These are phyloP conservation scores for Tetranychus piercei DNA, from an alignment of 2,888 invertebrate genomes.

Conservation along the genomic window DNA sequence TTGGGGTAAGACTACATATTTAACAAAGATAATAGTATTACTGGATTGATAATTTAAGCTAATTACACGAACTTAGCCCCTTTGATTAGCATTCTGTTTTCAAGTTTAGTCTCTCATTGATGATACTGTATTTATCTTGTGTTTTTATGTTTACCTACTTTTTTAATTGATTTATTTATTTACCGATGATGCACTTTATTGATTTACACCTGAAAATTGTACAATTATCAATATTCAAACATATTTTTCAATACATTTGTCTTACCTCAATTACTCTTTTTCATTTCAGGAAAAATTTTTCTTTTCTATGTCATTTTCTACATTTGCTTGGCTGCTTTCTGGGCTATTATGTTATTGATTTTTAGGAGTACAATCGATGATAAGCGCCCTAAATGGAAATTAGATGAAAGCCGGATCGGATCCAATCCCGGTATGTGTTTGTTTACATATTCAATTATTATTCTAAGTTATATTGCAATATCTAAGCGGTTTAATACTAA, in stretches of 20 bases:
- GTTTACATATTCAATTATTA: conserved; percentile 2
- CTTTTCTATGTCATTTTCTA: conserved; percentile 93
- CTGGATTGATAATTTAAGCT: too few species aligned
- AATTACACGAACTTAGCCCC: too few species aligned
- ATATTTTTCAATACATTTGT: neutral
- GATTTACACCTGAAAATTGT: neutral
- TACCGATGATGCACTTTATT: neutral
- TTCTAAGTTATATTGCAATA: conserved; percentile 8
- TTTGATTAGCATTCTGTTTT: too few species aligned
- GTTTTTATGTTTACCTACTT: neutral
- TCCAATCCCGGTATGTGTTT: conserved; percentile 63
- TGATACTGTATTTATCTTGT: neutral
- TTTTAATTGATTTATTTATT: neutral
- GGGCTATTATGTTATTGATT: conserved; percentile 76
- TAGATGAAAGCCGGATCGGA: conserved; percentile 68
- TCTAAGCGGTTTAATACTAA: neutral
- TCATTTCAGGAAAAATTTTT: conserved; percentile 68
- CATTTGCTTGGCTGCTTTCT: conserved; percentile 74
- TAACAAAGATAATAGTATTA: neutral
- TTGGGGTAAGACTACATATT: conserved; percentile 56
- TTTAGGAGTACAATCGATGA: conserved; percentile 79
- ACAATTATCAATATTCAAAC: too few species aligned
- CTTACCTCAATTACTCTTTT: conserved; percentile 23
- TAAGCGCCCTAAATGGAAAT: conserved; percentile 71
- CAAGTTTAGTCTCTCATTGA: conserved; percentile 29